Percentiles rank a stretch among this genome's conserved stretches.
These are phyloP conservation scores for Phasianus colchicus DNA, from an alignment of 2,113 vertebrate species.

Conservation along the genomic window DNA sequence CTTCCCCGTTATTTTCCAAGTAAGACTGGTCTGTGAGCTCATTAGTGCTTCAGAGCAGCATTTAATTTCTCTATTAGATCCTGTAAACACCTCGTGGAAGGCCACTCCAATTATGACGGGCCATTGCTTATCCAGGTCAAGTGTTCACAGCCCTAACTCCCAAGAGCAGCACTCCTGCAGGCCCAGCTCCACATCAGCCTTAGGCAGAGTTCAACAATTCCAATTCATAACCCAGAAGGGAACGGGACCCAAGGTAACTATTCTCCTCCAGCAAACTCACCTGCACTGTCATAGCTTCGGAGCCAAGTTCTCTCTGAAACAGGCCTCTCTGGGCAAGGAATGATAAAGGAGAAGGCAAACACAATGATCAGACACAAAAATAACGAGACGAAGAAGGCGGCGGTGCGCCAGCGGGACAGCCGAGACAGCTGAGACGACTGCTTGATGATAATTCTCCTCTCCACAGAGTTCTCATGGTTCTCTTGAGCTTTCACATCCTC, in stretches of 20 bases:
- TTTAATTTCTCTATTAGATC: constrained; percentile 16
- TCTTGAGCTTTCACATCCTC: constrained; percentile 75
- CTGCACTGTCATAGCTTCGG: constrained; percentile 74
- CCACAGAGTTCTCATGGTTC: constrained; percentile 37
- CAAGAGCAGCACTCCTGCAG: constrained; percentile 21
- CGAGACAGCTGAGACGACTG: constrained; percentile 65
- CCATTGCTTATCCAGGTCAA: constrained; percentile 60
- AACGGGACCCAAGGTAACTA: not conserved
- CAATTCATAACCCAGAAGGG: not conserved
- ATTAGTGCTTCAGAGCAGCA: not conserved
- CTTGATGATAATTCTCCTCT: constrained; percentile 64
- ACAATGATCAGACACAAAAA: constrained; percentile 88
- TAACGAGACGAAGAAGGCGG: constrained; percentile 87
- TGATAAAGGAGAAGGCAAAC: constrained; percentile 93
- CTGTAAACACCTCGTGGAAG: constrained; percentile 47
- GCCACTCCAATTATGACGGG: constrained; percentile 33
- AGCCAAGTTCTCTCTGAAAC: constrained; percentile 82
- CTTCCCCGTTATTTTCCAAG: not conserved
- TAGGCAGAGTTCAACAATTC: not conserved
- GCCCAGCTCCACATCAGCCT: not conserved
- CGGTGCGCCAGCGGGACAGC: constrained; percentile 86
- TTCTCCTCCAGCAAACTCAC: constrained; percentile 67
- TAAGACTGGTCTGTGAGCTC: not conserved
- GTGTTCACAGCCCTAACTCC: constrained; percentile 14
- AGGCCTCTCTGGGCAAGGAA: constrained; percentile 91